These are phyloP conservation scores for Eleutherodactylus coqui DNA, from an alignment of 2,797 vertebrate genomes.

Conservation along the genomic window DNA sequence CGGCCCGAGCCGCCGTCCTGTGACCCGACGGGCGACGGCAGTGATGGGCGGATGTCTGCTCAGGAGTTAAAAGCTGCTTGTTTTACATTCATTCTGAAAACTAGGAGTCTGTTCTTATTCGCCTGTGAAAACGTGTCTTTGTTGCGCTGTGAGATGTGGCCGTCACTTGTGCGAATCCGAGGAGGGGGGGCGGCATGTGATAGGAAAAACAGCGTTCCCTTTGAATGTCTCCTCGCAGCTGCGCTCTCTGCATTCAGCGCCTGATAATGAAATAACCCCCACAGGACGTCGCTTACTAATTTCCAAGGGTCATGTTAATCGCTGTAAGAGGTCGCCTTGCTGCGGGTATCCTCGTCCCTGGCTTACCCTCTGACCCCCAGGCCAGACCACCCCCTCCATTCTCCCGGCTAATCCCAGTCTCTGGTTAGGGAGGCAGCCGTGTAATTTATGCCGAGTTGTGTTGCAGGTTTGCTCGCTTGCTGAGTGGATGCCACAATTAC, in stretches of 20 bases:
- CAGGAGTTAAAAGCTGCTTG: background rate
- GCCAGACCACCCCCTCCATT: constrained; percentile 41
- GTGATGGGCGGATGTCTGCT: background rate
- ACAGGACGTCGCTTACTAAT: constrained; percentile 51
- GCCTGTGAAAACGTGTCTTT: constrained; percentile 37
- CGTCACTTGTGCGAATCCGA: constrained; percentile 37
- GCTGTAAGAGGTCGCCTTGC: constrained; percentile 24
- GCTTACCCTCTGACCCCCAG: constrained; percentile 42
- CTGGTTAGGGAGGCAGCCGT: constrained; percentile 12
- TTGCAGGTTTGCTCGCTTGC: constrained; percentile 38
- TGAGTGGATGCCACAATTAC: background rate
- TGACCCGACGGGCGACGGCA: background rate
- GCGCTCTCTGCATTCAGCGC: constrained; percentile 46
- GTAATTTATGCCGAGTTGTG: constrained; percentile 28
- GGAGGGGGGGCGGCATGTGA: constrained; percentile 11
- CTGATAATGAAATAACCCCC: constrained; percentile 48
- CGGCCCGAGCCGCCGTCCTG: too few species aligned
- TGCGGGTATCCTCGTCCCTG: constrained; percentile 16
- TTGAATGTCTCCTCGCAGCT: constrained; percentile 55
- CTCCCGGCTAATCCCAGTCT: constrained; percentile 22
- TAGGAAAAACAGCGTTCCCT: constrained; percentile 31
- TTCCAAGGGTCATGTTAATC: constrained; percentile 54
- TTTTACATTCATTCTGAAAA: constrained; percentile 19
- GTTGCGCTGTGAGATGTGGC: constrained; percentile 33
- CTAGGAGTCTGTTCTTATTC: constrained; percentile 6